These are phyloP conservation scores for Adrianichthys oophorus DNA, from an alignment of 2,797 vertebrate species.

Conservation along the genomic window DNA sequence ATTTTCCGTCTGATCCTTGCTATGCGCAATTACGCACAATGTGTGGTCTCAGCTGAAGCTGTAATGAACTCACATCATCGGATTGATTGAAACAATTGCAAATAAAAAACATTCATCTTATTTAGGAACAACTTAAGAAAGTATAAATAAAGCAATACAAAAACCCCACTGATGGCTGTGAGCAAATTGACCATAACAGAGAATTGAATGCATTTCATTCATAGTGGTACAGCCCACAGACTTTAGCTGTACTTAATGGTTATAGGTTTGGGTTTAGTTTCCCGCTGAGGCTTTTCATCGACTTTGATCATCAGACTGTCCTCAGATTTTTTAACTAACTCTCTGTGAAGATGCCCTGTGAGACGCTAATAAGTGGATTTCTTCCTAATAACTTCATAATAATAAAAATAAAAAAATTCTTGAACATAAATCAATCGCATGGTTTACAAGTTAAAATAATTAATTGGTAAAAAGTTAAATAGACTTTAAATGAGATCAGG, in stretches of 20 bases:
- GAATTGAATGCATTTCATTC: not conserved
- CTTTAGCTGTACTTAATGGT: not conserved
- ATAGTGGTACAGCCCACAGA: not conserved
- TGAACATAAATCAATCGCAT: constrained; percentile 34
- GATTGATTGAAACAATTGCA: constrained; percentile 20
- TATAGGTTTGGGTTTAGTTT: constrained; percentile 1
- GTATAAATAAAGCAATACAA: constrained; percentile 10
- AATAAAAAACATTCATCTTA: constrained; percentile 16
- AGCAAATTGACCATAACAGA: constrained; percentile 1
- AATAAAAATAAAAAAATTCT: constrained; percentile 13
- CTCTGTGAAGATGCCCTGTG: constrained; percentile 15
- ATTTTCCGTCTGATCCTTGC: constrained; percentile 34
- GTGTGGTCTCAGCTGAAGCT: constrained; percentile 18
- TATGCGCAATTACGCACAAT: constrained; percentile 28
- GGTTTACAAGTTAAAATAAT: constrained; percentile 25
- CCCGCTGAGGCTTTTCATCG: constrained; percentile 9
- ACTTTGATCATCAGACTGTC: constrained; percentile 8
- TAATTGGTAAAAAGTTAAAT: constrained; percentile 13
- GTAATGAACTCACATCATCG: constrained; percentile 4
- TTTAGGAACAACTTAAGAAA: constrained; percentile 24
- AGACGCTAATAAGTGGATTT: constrained; percentile 31
- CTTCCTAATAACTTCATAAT: constrained; percentile 32
- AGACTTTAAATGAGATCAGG: constrained; percentile 32
- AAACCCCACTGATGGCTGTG: constrained; percentile 3
- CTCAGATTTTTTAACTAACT: constrained; percentile 5